These are phyloP conservation scores for Oryzias celebensis DNA, from an alignment of 2,113 vertebrate genomes.

Conservation along the genomic window DNA sequence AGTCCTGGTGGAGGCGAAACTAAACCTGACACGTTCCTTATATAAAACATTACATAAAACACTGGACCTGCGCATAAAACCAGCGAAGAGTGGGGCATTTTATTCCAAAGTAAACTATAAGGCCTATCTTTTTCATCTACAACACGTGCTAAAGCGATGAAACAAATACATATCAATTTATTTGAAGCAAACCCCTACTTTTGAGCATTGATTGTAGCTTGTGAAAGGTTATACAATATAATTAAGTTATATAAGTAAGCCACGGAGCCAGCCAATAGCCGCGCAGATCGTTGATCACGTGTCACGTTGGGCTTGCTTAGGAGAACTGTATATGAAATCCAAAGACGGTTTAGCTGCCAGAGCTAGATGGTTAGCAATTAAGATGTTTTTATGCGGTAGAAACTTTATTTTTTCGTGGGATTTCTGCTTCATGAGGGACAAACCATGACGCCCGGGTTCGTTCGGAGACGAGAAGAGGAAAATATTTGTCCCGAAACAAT, in stretches of 20 bases:
- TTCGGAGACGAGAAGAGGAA: neutral
- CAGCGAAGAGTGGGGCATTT: neutral
- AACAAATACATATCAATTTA: neutral
- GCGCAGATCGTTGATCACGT: constrained; percentile 24
- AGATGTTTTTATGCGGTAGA: neutral
- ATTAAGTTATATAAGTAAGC: constrained; percentile 77
- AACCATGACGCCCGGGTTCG: neutral
- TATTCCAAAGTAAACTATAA: neutral
- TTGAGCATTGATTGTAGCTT: neutral
- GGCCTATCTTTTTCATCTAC: neutral
- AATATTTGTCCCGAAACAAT: neutral
- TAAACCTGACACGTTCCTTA: constrained; percentile 39
- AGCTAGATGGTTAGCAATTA: constrained; percentile 42
- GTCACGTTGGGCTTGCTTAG: constrained; percentile 20
- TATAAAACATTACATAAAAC: constrained; percentile 72
- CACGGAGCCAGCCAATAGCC: constrained; percentile 57
- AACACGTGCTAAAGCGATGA: neutral
- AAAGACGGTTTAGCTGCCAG: constrained; percentile 26
- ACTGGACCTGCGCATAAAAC: neutral
- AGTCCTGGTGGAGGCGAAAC: constrained; percentile 4
- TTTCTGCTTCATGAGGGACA: neutral
- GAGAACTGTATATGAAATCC: constrained; percentile 17
- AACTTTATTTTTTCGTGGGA: neutral
- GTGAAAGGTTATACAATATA: constrained; percentile 69
- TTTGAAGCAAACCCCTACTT: neutral